Percentiles rank a stretch among this genome's conserved stretches.
These are phyloP conservation scores for Meiosimyza platycephala DNA, from an alignment of 2,888 invertebrate genomes.

Conservation along the genomic window DNA sequence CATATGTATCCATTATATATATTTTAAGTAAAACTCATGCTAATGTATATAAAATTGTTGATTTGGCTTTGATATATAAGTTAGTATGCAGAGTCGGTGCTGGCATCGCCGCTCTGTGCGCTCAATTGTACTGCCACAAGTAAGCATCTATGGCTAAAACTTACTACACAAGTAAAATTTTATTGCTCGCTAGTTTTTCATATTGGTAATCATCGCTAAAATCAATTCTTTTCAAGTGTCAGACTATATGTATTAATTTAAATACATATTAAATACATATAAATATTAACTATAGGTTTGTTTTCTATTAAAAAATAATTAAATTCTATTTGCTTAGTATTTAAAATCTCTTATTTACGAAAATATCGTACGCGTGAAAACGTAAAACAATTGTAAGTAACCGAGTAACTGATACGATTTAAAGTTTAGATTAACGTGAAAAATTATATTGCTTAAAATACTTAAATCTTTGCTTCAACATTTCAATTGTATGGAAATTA, in stretches of 20 bases:
- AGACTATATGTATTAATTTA: slow-evolving; percentile 1
- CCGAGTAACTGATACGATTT: no score
- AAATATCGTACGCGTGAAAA: no score
- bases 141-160: no score
- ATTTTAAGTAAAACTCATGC: not conserved
- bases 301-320: not conserved
- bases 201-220: slow-evolving; percentile 10
- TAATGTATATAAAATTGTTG: not conserved
- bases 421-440: no score
- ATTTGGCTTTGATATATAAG: not conserved
- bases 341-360: slow-evolving; percentile 17
- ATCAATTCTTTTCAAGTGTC: slow-evolving; percentile 14
- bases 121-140: slow-evolving; percentile 1
- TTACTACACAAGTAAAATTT: not conserved
- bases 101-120: slow-evolving; percentile 4
- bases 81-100: not conserved
- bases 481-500: no score
- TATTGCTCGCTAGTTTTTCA: slow-evolving; percentile 13
- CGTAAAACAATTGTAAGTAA: no score
- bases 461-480: no score
- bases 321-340: slow-evolving; percentile 20
- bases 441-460: no score
- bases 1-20: no score
- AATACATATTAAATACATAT: not conserved
- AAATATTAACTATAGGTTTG: no score